phyloP scores from a whole-genome alignment of 2,797 vertebrate species.

The Acanthurus leucopareius region DNA sequence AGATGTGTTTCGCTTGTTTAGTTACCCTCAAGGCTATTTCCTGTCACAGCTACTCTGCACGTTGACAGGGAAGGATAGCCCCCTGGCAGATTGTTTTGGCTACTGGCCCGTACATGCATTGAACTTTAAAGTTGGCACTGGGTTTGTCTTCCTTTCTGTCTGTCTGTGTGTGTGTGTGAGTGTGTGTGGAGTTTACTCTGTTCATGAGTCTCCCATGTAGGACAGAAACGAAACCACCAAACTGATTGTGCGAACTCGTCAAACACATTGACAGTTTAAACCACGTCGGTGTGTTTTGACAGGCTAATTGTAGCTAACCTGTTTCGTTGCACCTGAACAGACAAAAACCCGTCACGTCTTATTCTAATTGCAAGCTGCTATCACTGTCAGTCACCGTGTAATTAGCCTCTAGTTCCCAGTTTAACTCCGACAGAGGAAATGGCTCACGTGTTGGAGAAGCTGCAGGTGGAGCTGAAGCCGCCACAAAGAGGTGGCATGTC shows the following conservation, averaged over 20 bases:
- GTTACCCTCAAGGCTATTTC: slow-evolving; percentile 65
- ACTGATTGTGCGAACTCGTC: background rate
- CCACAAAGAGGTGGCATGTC: background rate
- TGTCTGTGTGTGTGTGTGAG: background rate
- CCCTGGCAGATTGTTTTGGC: slow-evolving; percentile 68
- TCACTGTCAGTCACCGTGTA: background rate
- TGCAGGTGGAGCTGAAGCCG: background rate
- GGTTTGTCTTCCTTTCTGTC: slow-evolving; percentile 20
- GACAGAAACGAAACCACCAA: background rate
- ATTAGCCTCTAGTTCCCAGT: background rate
- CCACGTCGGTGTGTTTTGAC: background rate
- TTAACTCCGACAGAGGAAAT: background rate
- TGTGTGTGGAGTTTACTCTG: slow-evolving; percentile 31
- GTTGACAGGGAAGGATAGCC: slow-evolving; percentile 68
- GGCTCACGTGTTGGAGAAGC: background rate
- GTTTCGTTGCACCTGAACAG: background rate
- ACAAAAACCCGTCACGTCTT: background rate
- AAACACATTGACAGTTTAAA: background rate
- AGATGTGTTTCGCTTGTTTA: slow-evolving; percentile 66
- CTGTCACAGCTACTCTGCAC: slow-evolving; percentile 62
- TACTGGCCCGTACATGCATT: slow-evolving; percentile 56
- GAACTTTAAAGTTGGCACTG: slow-evolving; percentile 61
- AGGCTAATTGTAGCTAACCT: background rate
- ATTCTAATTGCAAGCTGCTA: background rate
- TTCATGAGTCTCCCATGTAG: background rate